Evolutionary conservation across 2,113 vertebrate species (phyloP), one percentile per base, ranked within the genome.

Genomic region (Myxocyprinus asiaticus): DNA sequence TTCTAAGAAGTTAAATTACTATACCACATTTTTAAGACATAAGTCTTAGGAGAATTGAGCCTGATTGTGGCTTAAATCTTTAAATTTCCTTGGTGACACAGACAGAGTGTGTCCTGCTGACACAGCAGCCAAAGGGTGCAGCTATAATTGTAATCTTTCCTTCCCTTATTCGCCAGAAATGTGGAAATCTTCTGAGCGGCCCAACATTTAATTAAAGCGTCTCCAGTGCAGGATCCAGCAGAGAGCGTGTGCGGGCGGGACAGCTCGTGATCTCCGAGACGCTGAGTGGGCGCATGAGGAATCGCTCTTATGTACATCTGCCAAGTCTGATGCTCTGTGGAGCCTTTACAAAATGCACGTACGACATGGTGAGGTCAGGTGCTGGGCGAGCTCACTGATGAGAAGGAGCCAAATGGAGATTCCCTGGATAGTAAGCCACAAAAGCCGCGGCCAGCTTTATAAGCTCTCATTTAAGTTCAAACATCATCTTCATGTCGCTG

Each of bases 171-270:
- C 85, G 90, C 86, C 86, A 90, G 85, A 91, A 89, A 79, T 84
- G 85, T 62, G 70, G 78, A 88, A 85, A 91, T 87, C 87, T 90
- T 86, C 82, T 77, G 83, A 89, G 81, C 81, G 82, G 68, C 88
- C 89, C 88, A 92, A 89, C 87, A 73, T 89, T 84, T 91, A 91
- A 93, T 94, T 93, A 92, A 87, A 89, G 86, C 89, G 90, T 91
- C 89, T 91, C 89, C 81, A 89, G 85, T 6, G 53, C 65, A 56
- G 70, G 42, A 77, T 77, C 82, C 75, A 86, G 67, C 22, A 48
- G 79, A 86, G 85, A 83, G 87, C 79, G 55, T 9, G 47, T 64
- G 79, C 83, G 81, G 87, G n/a, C n/a, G n/a, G n/a, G n/a, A n/a
- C n/a, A n/a, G n/a, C n/a, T n/a, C n/a, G n/a, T n/a, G n/a, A n/a